Base-by-base conservation (phyloP, 2,113 vertebrate genomes). In the Carassius auratus region DNA sequence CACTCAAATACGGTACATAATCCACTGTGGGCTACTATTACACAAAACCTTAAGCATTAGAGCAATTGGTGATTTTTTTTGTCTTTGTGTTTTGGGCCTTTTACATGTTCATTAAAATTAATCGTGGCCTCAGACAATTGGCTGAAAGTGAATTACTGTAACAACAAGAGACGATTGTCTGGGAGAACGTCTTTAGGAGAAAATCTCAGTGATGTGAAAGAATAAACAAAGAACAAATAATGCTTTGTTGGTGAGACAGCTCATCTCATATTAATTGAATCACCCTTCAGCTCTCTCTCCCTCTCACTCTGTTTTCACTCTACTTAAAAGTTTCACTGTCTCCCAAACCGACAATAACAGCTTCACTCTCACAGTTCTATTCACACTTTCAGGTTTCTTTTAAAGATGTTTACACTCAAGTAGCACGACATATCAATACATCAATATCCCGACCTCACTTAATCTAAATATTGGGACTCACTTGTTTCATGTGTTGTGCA, bases 51-150 rank as follows among this genome's bases (percentile, higher is more conserved):
- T 78, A 0, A 42, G 52, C 33, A 78, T 61, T 45, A 42, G 42
- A 42, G 7, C 38, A 8, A 42, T 59, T 81, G 5, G 8, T 59
- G 13, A 12, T 21, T 61, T 82, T 71, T 69, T 17, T 17, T 45
- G 48, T 86, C 61, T 85, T 88, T 92, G 87, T 52, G 23, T 4
- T 52, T 76, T 76, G 26, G 33, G 23, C 42, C 26, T 55, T 59
- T 55, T 76, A 76, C 48, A 17, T 30, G 45, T 52, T 52, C 26
- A 76, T 76, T 76, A 55, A 76, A 76, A 76, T 76, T 17, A 76
- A 92, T 89, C 86, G 89, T 91, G 90, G 91, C 89, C 90, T 87
- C 57, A 85, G 81, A 89, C 85, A 87, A 88, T 81, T 83, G 77
- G 86, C 85, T 87, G 68, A 90, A 91, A 90, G 86, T 86, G 69